Conservation (phyloP, 1,140 invertebrate genomes). For the Bombyx mori region ASM3026992v2 NC_085135.1:4519001-4519500, state of each 20-base stretch:
- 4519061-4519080: too few species aligned
- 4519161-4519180: conserved; percentile 30
- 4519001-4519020: too few species aligned
- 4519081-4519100: too few species aligned
- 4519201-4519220: conserved; percentile 23
- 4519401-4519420: conserved; percentile 12
- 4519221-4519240: conserved; percentile 20
- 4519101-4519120: too few species aligned
- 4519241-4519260: conserved; percentile 35
- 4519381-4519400: conserved; percentile 16
- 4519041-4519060: too few species aligned
- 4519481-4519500: background rate
- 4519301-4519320: background rate
- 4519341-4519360: background rate
- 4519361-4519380: conserved; percentile 13
- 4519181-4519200: conserved; percentile 21
- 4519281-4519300: too few species aligned
- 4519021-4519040: too few species aligned
- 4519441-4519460: conserved; percentile 11
- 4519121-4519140: too few species aligned
- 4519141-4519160: conserved; percentile 16
- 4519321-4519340: background rate
- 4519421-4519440: conserved; percentile 11
- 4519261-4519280: conserved; percentile 14
- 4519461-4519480: conserved; percentile 40